Conservation (phyloP, 2,888 invertebrate species). For the Leptothorax acervorum region DNA sequence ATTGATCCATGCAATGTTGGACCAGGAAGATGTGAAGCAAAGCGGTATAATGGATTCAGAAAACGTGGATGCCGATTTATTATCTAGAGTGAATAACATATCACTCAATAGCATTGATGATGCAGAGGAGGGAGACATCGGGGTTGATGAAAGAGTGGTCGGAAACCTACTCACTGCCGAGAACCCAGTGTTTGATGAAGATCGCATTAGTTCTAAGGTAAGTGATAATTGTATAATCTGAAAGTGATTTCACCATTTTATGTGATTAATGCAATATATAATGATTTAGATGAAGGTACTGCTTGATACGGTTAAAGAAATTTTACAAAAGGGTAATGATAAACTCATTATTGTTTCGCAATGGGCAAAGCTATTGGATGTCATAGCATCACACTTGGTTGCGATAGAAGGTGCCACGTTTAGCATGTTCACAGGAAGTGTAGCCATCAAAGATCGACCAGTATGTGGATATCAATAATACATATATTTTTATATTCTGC, state of each 20-base stretch:
- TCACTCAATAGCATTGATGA: slow-evolving; percentile 54
- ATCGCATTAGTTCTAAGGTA: slow-evolving; percentile 89
- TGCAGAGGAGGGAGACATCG: slow-evolving; percentile 77
- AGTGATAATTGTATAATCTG: not conserved
- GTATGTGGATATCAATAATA: slow-evolving; percentile 83
- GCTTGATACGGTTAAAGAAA: slow-evolving; percentile 87
- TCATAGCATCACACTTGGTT: slow-evolving; percentile 90
- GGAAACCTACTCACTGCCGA: slow-evolving; percentile 88
- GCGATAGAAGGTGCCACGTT: slow-evolving; percentile 87
- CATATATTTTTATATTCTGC: not conserved
- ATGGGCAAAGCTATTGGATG: slow-evolving; percentile 94
- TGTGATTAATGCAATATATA: not conserved
- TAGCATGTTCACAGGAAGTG: slow-evolving; percentile 89
- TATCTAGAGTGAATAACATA: slow-evolving; percentile 69
- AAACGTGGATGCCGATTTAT: slow-evolving; percentile 64
- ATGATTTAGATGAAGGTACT: slow-evolving; percentile 87
- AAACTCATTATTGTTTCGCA: slow-evolving; percentile 96
- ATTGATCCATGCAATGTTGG: slow-evolving; percentile 90
- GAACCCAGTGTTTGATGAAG: slow-evolving; percentile 90
- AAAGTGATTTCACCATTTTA: not conserved
- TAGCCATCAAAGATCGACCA: slow-evolving; percentile 91
- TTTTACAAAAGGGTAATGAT: slow-evolving; percentile 86
- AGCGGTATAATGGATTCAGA: slow-evolving; percentile 84
- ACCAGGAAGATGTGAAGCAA: slow-evolving; percentile 83
- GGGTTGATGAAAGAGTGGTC: slow-evolving; percentile 87